A percentile compares a stretch with the other conserved stretches of the same genome.
These are phyloP conservation scores for Hirtodrosophila confusa DNA, from an alignment of 2,888 invertebrate genomes.

Conservation along the genomic window DNA sequence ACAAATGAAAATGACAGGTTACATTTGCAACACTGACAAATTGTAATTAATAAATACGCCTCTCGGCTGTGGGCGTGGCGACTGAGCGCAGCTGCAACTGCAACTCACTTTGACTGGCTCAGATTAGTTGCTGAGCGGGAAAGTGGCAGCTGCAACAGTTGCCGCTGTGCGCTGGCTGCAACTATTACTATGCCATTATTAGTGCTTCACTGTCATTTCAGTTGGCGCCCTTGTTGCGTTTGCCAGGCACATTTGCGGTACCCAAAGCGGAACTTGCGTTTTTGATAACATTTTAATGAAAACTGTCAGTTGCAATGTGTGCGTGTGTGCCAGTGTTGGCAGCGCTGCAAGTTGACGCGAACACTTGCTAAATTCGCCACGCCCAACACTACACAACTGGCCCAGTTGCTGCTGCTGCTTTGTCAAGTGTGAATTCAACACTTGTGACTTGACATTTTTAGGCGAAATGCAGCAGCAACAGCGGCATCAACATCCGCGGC, in stretches of 20 bases:
- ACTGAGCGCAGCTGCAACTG: background rate
- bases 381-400: slow-evolving; percentile 25
- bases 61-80: slow-evolving; percentile 1
- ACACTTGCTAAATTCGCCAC: slow-evolving; percentile 37
- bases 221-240: slow-evolving; percentile 25
- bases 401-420: slow-evolving; percentile 53
- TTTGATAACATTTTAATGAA: slow-evolving; percentile 81
- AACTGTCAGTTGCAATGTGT: slow-evolving; percentile 77
- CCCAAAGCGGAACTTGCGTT: slow-evolving; percentile 64
- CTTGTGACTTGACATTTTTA: slow-evolving; percentile 79
- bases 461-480: slow-evolving; percentile 54
- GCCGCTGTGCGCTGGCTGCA: slow-evolving; percentile 27
- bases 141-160: slow-evolving; percentile 40
- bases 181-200: slow-evolving; percentile 43
- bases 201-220: slow-evolving; percentile 66
- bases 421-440: slow-evolving; percentile 79
- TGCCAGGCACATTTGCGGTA: slow-evolving; percentile 65
- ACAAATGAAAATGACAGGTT: slow-evolving; percentile 23
- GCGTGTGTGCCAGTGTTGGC: slow-evolving; percentile 6
- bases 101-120: slow-evolving; percentile 41
- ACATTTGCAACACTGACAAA: slow-evolving; percentile 15
- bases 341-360: slow-evolving; percentile 35
- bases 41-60: slow-evolving; percentile 44
- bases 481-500: slow-evolving; percentile 16
- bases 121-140: slow-evolving; percentile 52